phyloP scores from a whole-genome alignment of 2,888 invertebrate species.

The Pseudococcus jackbeardsleyi region DNA sequence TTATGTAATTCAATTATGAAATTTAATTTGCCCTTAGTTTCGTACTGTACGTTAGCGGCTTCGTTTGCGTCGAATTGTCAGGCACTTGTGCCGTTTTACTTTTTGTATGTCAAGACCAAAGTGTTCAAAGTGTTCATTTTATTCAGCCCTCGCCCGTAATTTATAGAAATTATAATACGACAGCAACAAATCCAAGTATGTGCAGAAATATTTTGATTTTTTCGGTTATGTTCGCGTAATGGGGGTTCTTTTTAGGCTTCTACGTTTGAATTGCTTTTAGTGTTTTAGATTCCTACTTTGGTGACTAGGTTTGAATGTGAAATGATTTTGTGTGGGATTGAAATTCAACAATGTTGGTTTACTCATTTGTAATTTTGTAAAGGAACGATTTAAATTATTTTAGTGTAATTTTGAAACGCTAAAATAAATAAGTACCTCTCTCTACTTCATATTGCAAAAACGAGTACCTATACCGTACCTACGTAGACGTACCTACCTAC shows the following conservation, averaged over 20 bases:
- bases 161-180: conserved; percentile 60
- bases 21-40: conserved; percentile 74
- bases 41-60: conserved; percentile 86
- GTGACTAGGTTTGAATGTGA: no score
- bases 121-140: conserved; percentile 64
- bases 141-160: conserved; percentile 58
- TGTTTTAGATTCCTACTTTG: neutral
- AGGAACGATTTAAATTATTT: neutral
- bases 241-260: neutral
- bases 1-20: conserved; percentile 27
- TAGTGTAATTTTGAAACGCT: no score
- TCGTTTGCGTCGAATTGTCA: conserved; percentile 86
- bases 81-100: conserved; percentile 89
- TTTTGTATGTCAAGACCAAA: conserved; percentile 84
- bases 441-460: no score
- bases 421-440: no score
- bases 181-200: conserved; percentile 62
- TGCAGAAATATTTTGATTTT: neutral
- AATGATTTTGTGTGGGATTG: no score
- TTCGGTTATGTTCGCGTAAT: neutral
- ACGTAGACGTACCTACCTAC: neutral
- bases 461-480: no score
- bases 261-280: neutral
- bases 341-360: neutral
- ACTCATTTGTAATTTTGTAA: neutral